Conservation (phyloP, 1,140 invertebrate species). For the Pseudachorutes palmiensis region DNA sequence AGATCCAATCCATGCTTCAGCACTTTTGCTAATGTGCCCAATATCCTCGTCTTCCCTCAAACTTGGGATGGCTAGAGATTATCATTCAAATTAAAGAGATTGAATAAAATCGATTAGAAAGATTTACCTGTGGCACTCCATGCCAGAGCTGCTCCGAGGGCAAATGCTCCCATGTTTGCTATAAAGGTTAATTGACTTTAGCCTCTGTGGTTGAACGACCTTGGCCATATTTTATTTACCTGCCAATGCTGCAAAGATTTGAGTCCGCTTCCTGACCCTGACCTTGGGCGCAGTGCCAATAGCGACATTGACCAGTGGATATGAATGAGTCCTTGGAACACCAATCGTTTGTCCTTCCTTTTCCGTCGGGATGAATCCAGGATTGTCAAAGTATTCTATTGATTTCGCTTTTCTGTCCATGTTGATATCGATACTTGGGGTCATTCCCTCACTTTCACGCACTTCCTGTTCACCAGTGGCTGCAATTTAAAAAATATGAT, state of each 20-base stretch:
- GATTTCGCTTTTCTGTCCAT: conserved; percentile 3
- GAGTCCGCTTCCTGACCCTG: conserved; percentile 14
- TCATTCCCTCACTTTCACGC: conserved; percentile 1
- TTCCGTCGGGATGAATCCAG: not conserved
- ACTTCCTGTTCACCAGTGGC: too few species aligned
- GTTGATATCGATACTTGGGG: not conserved
- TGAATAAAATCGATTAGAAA: not conserved
- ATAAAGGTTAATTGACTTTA: not conserved
- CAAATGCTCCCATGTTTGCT: conserved; percentile 12
- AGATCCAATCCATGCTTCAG: conserved; percentile 30
- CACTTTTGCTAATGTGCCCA: conserved; percentile 9
- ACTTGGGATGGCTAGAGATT: conserved; percentile 19
- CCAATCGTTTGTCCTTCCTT: not conserved
- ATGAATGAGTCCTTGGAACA: not conserved
- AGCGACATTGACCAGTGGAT: not conserved
- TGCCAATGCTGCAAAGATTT: conserved; percentile 19
- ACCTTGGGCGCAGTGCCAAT: not conserved
- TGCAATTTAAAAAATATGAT: too few species aligned
- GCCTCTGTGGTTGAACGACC: not conserved
- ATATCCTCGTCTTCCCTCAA: conserved; percentile 14
- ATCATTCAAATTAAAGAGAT: not conserved
- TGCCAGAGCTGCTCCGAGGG: conserved; percentile 1
- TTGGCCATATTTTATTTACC: conserved; percentile 3
- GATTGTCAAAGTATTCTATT: not conserved
- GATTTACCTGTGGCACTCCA: not conserved